These are phyloP conservation scores for Gallinago solitaria DNA, from an alignment of 2,797 vertebrate genomes.

Conservation along the genomic window DNA sequence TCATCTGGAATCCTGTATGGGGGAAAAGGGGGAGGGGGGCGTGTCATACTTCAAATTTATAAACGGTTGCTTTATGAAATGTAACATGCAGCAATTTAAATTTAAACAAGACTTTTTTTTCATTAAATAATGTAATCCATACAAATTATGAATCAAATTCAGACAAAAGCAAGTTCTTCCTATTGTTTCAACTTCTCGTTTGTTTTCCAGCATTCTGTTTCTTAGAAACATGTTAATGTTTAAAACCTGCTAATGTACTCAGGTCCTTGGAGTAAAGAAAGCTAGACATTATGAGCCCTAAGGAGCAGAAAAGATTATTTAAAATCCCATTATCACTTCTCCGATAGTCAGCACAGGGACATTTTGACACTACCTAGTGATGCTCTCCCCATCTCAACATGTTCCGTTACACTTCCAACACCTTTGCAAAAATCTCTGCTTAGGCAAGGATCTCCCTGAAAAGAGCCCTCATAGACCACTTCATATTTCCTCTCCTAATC, in stretches of 20 bases:
- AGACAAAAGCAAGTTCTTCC: neutral
- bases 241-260: neutral
- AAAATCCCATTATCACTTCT: conserved; percentile 43
- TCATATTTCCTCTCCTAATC: conserved; percentile 61
- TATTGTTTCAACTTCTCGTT: neutral
- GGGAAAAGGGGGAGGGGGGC: neutral
- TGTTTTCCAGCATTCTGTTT: conserved; percentile 11
- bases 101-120: neutral
- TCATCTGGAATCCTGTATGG: neutral
- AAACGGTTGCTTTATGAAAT: neutral
- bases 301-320: conserved; percentile 13
- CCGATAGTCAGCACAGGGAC: neutral
- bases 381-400: conserved; percentile 9
- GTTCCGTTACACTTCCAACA: conserved; percentile 20
- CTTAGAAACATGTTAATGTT: conserved; percentile 7
- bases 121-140: neutral
- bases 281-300: neutral
- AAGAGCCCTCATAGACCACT: conserved; percentile 54
- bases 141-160: neutral
- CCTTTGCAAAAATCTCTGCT: conserved; percentile 54
- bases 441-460: conserved; percentile 46
- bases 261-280: neutral
- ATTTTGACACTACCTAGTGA: conserved; percentile 35
- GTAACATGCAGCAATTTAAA: neutral
- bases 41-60: neutral